phyloP scores from a whole-genome alignment of 2,797 vertebrate species.

The Sebastes minor region DNA sequence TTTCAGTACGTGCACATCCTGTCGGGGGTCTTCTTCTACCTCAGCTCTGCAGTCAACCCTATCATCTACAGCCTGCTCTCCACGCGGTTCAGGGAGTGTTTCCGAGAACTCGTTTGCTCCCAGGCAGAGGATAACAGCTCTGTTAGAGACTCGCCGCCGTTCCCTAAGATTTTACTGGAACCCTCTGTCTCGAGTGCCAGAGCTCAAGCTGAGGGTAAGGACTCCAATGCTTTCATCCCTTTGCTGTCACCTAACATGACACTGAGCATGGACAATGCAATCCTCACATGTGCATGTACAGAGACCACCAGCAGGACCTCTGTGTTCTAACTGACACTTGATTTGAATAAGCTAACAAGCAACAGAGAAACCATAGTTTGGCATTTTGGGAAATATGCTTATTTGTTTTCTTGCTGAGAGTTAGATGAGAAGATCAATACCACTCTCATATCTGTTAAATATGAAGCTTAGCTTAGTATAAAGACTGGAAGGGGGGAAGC shows the following conservation, averaged over 20 bases:
- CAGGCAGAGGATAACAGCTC: slow-evolving; percentile 51
- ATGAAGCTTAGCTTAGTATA: background rate
- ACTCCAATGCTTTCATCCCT: slow-evolving; percentile 42
- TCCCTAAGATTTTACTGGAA: slow-evolving; percentile 66
- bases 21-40: slow-evolving; percentile 85
- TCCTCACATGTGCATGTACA: slow-evolving; percentile 34
- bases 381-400: background rate
- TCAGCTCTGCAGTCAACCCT: slow-evolving; percentile 85
- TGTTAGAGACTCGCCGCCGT: slow-evolving; percentile 69
- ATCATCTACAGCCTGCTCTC: slow-evolving; percentile 87
- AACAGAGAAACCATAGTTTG: background rate
- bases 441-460: background rate
- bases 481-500: background rate
- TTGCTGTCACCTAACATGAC: slow-evolving; percentile 55
- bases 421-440: background rate
- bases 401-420: background rate
- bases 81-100: slow-evolving; percentile 83
- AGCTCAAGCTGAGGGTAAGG: slow-evolving; percentile 22
- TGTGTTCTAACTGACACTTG: slow-evolving; percentile 46
- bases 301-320: slow-evolving; percentile 53
- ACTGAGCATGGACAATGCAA: slow-evolving; percentile 38
- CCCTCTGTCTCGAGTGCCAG: slow-evolving; percentile 43
- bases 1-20: slow-evolving; percentile 86
- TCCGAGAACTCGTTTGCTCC: slow-evolving; percentile 80
- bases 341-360: background rate